Evolutionary conservation across 2,888 invertebrate species (phyloP), one percentile per base, ranked within the genome.

Genomic region (Scaptomyza caliginosa): DNA sequence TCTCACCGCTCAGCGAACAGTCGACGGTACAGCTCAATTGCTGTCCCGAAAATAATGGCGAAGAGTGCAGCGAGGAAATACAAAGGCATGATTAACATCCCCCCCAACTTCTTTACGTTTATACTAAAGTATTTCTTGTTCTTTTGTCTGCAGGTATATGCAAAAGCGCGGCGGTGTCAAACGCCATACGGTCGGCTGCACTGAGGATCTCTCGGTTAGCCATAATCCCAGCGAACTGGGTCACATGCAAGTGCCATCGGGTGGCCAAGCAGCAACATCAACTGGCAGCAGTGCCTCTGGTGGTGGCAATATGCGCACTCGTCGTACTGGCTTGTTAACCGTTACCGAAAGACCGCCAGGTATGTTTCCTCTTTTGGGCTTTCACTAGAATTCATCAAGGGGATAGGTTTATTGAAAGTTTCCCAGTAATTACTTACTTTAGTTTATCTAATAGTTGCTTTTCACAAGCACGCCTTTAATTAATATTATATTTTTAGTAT

Each of bases 321-420:
- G 97, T 74, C 93, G 97, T 58, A 96, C 96, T 4, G 97, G 97
- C 73, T 93, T 97, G 10, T 93, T 96, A 26, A 96, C 97, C 0
- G 97, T 97, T 23, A 96, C 96, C 84, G 97, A 97, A 90, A 92
- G 96, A 69, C 96, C 96, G 16, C 97, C 97, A 91, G 97, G 97
- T 97, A 92, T 28, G 28, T 28, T 28, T 28, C 28, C 3, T n/a
- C n/a, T n/a, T n/a, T n/a, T n/a, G n/a, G n/a, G n/a, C n/a, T n/a
- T n/a, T n/a, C n/a, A n/a, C n/a, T n/a, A n/a, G n/a, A n/a, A n/a
- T n/a, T n/a, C n/a, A n/a, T n/a, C n/a, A n/a, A n/a, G n/a, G n/a
- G n/a, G n/a, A n/a, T n/a, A n/a, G n/a, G n/a, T n/a, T n/a, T n/a
- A n/a, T n/a, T n/a, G n/a, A n/a, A n/a, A n/a, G n/a, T n/a, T n/a